Percentiles rank a stretch among this genome's conserved stretches.
Evolutionary conservation across 2,888 invertebrate species (phyloP).

Genomic region (Oligia latruncula): DNA sequence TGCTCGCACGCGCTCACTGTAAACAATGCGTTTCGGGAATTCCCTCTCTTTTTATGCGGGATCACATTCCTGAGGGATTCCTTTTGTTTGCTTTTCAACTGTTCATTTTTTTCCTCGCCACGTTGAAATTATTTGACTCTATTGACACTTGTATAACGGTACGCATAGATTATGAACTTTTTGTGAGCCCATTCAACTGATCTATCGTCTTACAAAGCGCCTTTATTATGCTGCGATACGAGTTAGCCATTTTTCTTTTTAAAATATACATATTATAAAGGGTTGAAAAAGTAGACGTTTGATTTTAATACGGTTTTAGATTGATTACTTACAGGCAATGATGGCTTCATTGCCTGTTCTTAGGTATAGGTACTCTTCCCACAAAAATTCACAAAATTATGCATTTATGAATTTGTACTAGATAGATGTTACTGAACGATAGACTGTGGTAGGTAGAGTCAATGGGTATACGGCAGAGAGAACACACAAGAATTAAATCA

Average conservation of each 20-base stretch:
- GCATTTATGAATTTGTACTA: background rate
- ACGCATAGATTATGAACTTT: conserved; percentile 71
- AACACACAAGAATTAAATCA: background rate
- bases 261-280: background rate
- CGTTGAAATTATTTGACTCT: conserved; percentile 79
- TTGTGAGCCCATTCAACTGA: conserved; percentile 66
- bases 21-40: conserved; percentile 89
- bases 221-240: conserved; percentile 35
- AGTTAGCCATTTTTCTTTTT: conserved; percentile 41
- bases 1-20: conserved; percentile 80
- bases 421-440: background rate
- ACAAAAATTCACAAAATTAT: background rate
- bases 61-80: conserved; percentile 89
- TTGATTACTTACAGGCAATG: background rate
- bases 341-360: background rate
- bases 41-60: conserved; percentile 87
- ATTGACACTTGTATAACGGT: conserved; percentile 82
- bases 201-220: conserved; percentile 52
- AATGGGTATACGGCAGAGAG: background rate
- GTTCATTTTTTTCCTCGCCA: conserved; percentile 81
- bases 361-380: background rate
- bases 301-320: conserved; percentile 3
- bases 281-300: conserved; percentile 5
- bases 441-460: background rate
- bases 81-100: conserved; percentile 88